Base-by-base conservation (phyloP, 2,888 invertebrate genomes). In the Mesoligia furuncula region DNA sequence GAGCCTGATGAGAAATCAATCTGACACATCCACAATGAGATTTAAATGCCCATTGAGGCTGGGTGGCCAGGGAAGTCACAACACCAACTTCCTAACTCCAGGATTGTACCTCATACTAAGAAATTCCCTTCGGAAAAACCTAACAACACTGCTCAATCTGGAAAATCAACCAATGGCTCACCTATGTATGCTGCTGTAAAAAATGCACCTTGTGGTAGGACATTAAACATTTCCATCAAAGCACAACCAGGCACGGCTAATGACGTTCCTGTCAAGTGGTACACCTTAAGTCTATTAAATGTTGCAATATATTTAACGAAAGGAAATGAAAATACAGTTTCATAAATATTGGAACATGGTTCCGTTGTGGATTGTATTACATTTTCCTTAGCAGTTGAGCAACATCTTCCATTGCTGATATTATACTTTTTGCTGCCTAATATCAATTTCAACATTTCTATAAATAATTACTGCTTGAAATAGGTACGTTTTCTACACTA, bases 281-380 rank as follows among this genome's bases (percentile, higher is more conserved):
- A 97, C 6, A 96, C 90, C 93, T 97, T 97, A 36, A 97, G 92
- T 87, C 97, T 95, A 90, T 97, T 97, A 59, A 97, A 86, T 73
- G 96, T 24, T 48, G 97, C 93, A 84, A 97, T 91, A 81, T 95
- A 93, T 88, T 93, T 95, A 72, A 97, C 95, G 70, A 93, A 90
- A 54, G 96, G 95, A 83, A 96, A 94, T 9, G 92, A 86, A 90
- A 93, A 96, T 51, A 96, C 96, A 45, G 94, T 91, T 88, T 96
- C 95, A 86, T 95, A 96, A 61, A 90, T 87, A 65, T 48, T 81
- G 8, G 82, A 20, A 57, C 24, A 64, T 61, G 17, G 42, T 75
- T 79, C 64, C 17, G 83, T 45, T 61, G 65, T 39, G 31, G 64
- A 27, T 72, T 69, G 61, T 31, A 39, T 62, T n/a, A 54, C 54